Conservation (phyloP, 2,113 vertebrate genomes). For the Pionites leucogaster region DNA sequence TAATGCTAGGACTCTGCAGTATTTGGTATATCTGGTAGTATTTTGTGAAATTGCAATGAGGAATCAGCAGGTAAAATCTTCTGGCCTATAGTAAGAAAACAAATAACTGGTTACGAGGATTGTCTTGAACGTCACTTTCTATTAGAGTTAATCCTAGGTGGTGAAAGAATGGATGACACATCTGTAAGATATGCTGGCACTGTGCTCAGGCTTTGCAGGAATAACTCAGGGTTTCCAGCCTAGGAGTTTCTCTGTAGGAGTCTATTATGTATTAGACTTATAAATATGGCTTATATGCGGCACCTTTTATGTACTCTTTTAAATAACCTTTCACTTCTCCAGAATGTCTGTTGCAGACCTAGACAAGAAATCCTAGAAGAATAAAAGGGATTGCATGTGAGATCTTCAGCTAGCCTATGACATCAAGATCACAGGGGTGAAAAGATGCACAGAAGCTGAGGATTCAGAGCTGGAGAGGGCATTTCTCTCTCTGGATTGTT, state of each 20-base stretch:
- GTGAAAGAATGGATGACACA: slow-evolving; percentile 31
- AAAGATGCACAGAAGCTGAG: not conserved
- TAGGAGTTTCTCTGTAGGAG: not conserved
- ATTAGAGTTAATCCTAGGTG: slow-evolving; percentile 50
- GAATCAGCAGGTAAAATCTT: slow-evolving; percentile 20
- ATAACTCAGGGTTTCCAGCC: not conserved
- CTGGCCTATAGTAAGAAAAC: slow-evolving; percentile 17
- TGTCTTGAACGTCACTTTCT: slow-evolving; percentile 16
- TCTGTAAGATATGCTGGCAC: slow-evolving; percentile 14
- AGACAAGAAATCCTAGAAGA: not conserved
- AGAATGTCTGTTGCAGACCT: not conserved
- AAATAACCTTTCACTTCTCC: not conserved
- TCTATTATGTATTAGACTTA: not conserved
- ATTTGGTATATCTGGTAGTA: not conserved
- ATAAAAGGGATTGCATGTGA: not conserved
- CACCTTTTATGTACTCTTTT: not conserved
- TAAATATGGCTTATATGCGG: not conserved
- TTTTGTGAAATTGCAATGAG: not conserved
- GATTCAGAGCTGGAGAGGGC: not conserved
- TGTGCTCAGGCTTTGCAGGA: not conserved
- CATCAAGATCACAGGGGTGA: not conserved
- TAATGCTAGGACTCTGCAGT: not conserved
- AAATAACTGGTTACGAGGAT: not conserved
- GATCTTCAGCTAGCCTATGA: not conserved
- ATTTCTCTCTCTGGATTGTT: not conserved